Conservation (phyloP, 2,888 invertebrate genomes). For the Tenthredo livida region DNA sequence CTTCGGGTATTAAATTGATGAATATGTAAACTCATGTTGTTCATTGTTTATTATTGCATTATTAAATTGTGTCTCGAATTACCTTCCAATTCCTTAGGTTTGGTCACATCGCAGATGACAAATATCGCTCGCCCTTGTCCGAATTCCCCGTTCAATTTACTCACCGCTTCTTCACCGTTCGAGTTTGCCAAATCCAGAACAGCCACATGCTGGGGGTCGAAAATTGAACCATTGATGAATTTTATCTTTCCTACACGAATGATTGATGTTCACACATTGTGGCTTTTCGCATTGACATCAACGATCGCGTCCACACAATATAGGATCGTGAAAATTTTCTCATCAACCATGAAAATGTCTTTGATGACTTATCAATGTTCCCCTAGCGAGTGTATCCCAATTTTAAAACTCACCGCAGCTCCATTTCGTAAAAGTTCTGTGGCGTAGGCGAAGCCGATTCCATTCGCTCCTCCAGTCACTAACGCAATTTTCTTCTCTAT, state of each 20-base stretch:
- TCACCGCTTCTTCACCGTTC: conserved; percentile 76
- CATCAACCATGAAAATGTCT: background rate
- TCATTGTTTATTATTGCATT: background rate
- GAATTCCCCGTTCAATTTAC: conserved; percentile 77
- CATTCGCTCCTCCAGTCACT: conserved; percentile 66
- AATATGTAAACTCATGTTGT: background rate
- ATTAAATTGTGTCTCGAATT: conserved; percentile 40
- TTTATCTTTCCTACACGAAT: background rate
- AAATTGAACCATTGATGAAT: background rate
- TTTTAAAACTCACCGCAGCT: conserved; percentile 58
- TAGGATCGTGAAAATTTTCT: background rate
- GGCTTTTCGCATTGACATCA: background rate
- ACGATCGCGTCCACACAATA: background rate
- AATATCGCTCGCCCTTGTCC: conserved; percentile 78
- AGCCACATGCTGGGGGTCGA: conserved; percentile 67
- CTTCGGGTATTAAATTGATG: conserved; percentile 63
- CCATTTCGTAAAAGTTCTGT: conserved; percentile 60
- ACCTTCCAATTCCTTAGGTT: conserved; percentile 77
- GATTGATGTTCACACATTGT: background rate
- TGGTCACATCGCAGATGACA: conserved; percentile 79
- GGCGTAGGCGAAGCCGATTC: conserved; percentile 62
- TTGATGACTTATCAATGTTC: background rate
- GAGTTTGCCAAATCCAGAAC: conserved; percentile 75
- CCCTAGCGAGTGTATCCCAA: background rate
- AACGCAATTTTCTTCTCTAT: conserved; percentile 65